Evolutionary conservation across 37 sponge, comb jelly and placozoan genomes (phyloP), one percentile per base, ranked within the genome.

Genomic region (Chondrosia reniformis): DNA sequence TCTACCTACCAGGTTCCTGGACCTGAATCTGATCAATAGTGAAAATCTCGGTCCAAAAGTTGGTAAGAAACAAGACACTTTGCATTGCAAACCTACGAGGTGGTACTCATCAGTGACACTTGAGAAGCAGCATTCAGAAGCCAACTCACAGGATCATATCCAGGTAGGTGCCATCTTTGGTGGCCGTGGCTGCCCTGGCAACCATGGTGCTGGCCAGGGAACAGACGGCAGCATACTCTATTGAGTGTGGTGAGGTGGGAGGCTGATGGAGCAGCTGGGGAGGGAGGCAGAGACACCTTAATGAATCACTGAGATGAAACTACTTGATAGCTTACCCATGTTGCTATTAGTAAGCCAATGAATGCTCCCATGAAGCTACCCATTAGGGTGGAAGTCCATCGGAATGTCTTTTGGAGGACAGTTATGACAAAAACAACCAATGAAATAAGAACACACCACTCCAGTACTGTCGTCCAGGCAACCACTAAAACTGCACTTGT

Each of bases 161-260:
- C 54, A 49, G 33, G 5, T 56, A 54, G 46, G 38, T 55, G 36
- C 77, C 56, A 55, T 12, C 77, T 55, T n/a, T 17, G n/a, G 32
- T 55, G 33, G 61, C 77, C 31, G 77, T 76, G 57, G 24, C 36
- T 36, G 65, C 78, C 33, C 83, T 67, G 15, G 63, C 78, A 33
- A 81, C 37, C 2, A 78, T 55, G 15, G 63, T 52, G 38, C 52
- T 79, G 17, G 65, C 43, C 36, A 81, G 12, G 32, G 67, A 61
- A n/a, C 72, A 24, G 22, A 81, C 34, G 15, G 43, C 61, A 22
- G 41, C 25, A 85, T 76, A 37, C 41, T 49, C 33, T 28, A 42
- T 58, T 75, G 76, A 3, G 0, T 28, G 41, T 0, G 25, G 49
- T 15, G 78, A 72, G 77, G 73, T 33, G 22, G 81, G 81, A 32